Evolutionary conservation across 1,140 invertebrate genomes (phyloP), one percentile per base, ranked within the genome.

Genomic region (Zaprionus ghesquierei): DNA sequence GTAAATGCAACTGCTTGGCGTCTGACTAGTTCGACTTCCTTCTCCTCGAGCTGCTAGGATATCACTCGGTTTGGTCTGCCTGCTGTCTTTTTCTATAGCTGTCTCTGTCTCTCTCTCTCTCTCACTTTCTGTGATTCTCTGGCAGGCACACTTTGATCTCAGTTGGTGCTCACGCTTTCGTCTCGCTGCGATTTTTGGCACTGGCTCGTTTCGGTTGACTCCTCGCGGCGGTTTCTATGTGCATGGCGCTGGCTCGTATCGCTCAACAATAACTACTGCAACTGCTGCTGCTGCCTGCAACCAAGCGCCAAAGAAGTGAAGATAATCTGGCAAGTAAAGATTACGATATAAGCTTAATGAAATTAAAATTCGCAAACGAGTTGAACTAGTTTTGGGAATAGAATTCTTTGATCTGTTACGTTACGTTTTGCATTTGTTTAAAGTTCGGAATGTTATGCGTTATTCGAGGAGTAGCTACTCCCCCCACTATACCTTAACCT

Each of bases 191-290:
- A 66, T 59, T 87, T 84, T 89, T 87, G 79, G 84, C 85, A 89
- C 85, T 89, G 73, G 71, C 46, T 89, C 76, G 72, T 63, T 65
- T 71, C 70, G 60, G 62, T 63, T 69, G 65, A 60, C 50, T 59
- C 56, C 64, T 58, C 20, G 69, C 29, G 8, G 54, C 64, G 58
- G 44, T 79, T 70, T 82, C 84, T 79, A 75, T 75, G 60, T 70
- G 79, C 79, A 87, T 87, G 84, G 82, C 84, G 71, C 65, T 87
- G 82, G 62, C n/a, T n/a, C 49, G 76, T 82, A 63, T 89, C 72
- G 76, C 72, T 84, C 75, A 73, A 82, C 82, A 89, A 87, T 79
- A 75, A 56, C 58, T 60, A 53, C 56, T 70, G 63, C 74, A 74
- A 68, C 46, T 59, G 53, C n/a, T 59, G 46, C 71, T 69, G 71